These are phyloP conservation scores for Diarsia dahlii DNA, from an alignment of 2,888 invertebrate species.

Conservation along the genomic window DNA sequence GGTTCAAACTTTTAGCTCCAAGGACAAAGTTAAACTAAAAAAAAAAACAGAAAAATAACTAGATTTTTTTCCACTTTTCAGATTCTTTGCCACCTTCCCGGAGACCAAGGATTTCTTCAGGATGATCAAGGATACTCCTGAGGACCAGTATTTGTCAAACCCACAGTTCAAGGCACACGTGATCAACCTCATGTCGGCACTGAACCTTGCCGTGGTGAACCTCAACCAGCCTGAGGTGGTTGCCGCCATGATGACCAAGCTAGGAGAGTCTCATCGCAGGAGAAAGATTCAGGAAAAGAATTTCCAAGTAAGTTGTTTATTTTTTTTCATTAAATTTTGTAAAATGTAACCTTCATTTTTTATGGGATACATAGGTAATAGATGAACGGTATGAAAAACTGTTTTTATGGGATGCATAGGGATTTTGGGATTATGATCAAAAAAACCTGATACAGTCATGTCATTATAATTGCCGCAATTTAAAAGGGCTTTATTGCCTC, in stretches of 20 bases:
- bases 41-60: background rate
- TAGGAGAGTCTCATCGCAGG: constrained; percentile 84
- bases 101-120: constrained; percentile 85
- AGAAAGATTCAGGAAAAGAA: constrained; percentile 81
- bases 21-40: background rate
- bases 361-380: background rate
- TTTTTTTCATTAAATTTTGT: background rate
- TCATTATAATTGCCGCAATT: background rate
- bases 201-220: constrained; percentile 83
- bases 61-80: constrained; percentile 62
- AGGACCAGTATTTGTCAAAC: constrained; percentile 80
- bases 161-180: constrained; percentile 88
- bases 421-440: background rate
- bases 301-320: constrained; percentile 79
- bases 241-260: constrained; percentile 85
- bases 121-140: constrained; percentile 81
- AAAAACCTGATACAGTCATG: background rate
- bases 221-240: constrained; percentile 86
- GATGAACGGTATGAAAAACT: background rate
- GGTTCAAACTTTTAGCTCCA: background rate
- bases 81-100: constrained; percentile 82
- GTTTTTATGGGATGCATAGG: no score
- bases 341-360: background rate
- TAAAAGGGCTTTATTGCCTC: background rate
- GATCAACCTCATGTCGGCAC: constrained; percentile 85